Conservation (phyloP, 2,797 vertebrate species). For the Rhynchonycteris naso region DNA sequence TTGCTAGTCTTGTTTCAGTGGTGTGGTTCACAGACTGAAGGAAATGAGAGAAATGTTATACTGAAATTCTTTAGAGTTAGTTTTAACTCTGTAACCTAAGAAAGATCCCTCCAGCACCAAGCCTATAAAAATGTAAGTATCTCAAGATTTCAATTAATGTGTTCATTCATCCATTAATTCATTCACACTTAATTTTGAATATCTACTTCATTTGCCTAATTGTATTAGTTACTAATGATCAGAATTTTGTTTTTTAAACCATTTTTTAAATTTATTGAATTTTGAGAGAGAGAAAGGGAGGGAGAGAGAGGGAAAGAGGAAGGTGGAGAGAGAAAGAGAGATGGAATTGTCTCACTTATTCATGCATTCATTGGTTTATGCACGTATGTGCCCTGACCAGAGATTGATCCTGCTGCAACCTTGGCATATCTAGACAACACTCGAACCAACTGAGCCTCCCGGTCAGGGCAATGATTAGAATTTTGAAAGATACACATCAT, state of each 20-base stretch:
- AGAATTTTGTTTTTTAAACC: neutral
- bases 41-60: neutral
- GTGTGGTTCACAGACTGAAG: neutral
- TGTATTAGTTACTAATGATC: neutral
- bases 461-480: neutral
- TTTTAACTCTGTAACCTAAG: neutral
- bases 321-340: too few species aligned
- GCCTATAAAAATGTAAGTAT: neutral
- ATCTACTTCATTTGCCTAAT: neutral
- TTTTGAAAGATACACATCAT: neutral
- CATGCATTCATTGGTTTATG: too few species aligned
- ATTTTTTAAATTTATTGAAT: too few species aligned
- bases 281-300: too few species aligned
- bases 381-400: too few species aligned
- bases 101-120: neutral
- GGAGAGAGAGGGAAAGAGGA: too few species aligned
- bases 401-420: too few species aligned
- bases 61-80: neutral
- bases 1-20: neutral
- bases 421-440: too few species aligned
- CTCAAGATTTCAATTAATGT: conserved; percentile 14
- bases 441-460: too few species aligned
- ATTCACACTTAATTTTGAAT: neutral
- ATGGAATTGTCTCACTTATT: too few species aligned
- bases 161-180: neutral